Base-by-base conservation (phyloP, 2,888 invertebrate species). In the Caenorhabditis becei region DNA sequence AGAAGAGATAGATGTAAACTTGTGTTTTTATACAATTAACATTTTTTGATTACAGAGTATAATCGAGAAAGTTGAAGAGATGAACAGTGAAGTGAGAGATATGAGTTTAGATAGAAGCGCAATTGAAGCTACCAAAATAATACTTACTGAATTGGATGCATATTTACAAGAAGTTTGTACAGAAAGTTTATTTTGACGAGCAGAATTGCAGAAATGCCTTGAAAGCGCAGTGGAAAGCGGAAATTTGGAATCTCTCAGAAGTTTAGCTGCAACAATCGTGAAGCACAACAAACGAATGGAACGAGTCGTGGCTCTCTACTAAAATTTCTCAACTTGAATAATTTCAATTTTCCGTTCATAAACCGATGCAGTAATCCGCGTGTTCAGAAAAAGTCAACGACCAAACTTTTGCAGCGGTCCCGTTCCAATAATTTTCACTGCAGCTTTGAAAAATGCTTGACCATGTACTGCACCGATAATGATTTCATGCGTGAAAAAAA, bases 221-320 rank as follows among this genome's bases (percentile, higher is more conserved):
- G 81, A 84, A 65, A 77, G 80, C n/a, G 83, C 84, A 0, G 80
- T 84, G 1, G 84, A 84, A 35, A 84, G 84, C 65, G 81, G 82
- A 8, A 84, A 84, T 32, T 28, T 84, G 44, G 84, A 84, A 18
- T 84, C 84, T 11, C 59, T 84, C 41, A 61, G 80, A 56, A 82
- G 53, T 63, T 35, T 84, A 3, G 82, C 84, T 3, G 71, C 69
- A 35, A 77, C 80, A 8, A 72, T 84, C 20, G 77, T 78, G 2
- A 72, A 70, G 23, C 77, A 80, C 47, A 77, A 82, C 18, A 77
- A 78, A 16, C 61, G 74, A 47, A 32, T 84, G 4, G 82, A 84
- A 59, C 35, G 82, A 35, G 71, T 82, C 7, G 78, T 84, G 1
- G 56, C 79, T 16, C 49, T 81, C 1, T 77, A 67, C 44, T 81